Evolutionary conservation across 2,113 vertebrate genomes (phyloP).

Genomic region (Apaloderma vittatum): DNA sequence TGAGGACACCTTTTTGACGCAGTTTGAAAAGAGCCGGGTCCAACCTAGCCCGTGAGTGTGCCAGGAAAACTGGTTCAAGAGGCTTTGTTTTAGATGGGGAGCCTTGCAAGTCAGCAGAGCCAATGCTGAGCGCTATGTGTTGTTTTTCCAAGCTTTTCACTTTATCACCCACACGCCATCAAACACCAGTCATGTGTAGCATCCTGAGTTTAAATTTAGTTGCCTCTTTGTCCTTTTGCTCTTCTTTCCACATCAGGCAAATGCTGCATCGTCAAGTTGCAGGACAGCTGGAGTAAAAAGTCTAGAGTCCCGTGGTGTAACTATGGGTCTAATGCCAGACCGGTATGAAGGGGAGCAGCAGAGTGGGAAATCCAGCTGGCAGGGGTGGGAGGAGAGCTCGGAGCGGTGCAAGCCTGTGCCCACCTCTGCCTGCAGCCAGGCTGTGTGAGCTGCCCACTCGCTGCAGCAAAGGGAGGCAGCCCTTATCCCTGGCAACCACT

Average conservation of each 20-base stretch:
- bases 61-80: not conserved
- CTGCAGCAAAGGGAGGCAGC: not conserved
- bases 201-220: not conserved
- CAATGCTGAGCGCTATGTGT: accelerated
- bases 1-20: not conserved
- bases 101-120: not conserved
- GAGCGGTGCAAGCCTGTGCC: not conserved
- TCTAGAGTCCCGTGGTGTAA: not conserved
- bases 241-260: not conserved
- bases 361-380: not conserved
- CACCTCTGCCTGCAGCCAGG: not conserved
- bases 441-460: not conserved
- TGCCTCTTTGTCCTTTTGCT: not conserved
- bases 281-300: not conserved
- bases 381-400: not conserved
- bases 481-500: not conserved
- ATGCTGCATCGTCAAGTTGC: not conserved
- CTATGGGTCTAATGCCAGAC: not conserved
- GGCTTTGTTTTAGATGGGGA: not conserved
- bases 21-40: not conserved
- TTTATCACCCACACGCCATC: not conserved
- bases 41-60: accelerated
- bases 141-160: not conserved
- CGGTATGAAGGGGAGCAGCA: not conserved
- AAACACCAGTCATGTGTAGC: not conserved